Evolutionary conservation across 2,888 invertebrate species (phyloP), one percentile per base, ranked within the genome.

Genomic region (Polydrusus tereticollis): DNA sequence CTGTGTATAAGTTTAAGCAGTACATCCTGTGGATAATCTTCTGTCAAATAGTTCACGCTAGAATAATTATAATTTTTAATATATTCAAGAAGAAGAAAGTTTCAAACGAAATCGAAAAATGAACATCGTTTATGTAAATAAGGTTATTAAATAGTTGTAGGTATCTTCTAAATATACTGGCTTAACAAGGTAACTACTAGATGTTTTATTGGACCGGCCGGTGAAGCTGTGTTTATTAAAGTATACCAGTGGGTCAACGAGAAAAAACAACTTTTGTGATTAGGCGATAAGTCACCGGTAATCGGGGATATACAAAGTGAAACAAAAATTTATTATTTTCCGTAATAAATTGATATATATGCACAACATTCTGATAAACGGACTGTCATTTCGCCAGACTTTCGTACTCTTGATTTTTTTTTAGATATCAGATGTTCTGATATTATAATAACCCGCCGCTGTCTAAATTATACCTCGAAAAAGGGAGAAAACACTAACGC

Each of bases 51-150:
- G 6, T 41, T 41, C 16, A 41, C 16, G 21, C 36, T 10, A 8
- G 23, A 43, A 60, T 21, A 21, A 23, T 23, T 41, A 23, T 41
- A n/a, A n/a, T 47, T 29, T 18, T 64, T 20, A 57, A 57, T 66
- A 23, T 52, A 58, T 50, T 60, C 55, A 45, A 43, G 55, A 69
- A 23, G 69, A 69, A 69, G 62, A 62, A n/a, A n/a, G n/a, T n/a
- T 67, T 69, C 23, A 55, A 69, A 69, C 33, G 69, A 69, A 69
- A 69, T 23, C 69, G 69, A 69, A 69, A 69, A 60, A 50, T 43
- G 62, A 62, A 62, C 62, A 62, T 62, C 47, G 43, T 14, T 26
- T 69, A 62, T 69, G 69, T 55, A 69, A 69, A 69, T 69, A 43
- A 45, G 62, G 55, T 55, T 69, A 55, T 68, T 59, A 50, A 59